Base-by-base conservation (phyloP, 2,888 invertebrate species). In the Ferdinandea cuprea region DNA sequence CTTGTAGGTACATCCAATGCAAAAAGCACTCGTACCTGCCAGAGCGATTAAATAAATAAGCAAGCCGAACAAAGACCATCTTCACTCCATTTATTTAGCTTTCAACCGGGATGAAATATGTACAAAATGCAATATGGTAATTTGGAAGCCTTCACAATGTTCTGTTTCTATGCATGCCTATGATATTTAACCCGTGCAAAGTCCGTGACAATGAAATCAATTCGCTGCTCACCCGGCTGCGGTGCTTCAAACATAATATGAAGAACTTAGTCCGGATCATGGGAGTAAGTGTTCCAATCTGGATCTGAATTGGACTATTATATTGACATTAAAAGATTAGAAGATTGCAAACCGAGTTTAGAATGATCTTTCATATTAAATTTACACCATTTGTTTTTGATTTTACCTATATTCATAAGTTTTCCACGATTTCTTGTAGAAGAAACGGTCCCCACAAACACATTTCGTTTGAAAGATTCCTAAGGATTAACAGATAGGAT, bases 211-310 rank as follows among this genome's bases (percentile, higher is more conserved):
- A 95, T 88, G 95, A 96, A 88, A 96, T 96, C 86, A 95, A 95
- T 1, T 94, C 95, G 11, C 93, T 99, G 85, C 94, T 96, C 77
- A 98, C 97, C 79, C 96, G 98, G 90, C 92, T 99, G 88, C 93
- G 99, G 84, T 98, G 98, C 91, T 99, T 99, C 92, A 99, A 99
- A 92, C 99, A 99, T 91, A 99, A 99, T 92, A 99, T 99, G 99
- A 98, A 98, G 92, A 99, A 99, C 89, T 94, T 98, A 56, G 98
- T 98, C 5, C 98, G 98, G 98, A 95, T 95, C 5, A 97, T 97
- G 89, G 97, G 97, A 0, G 93, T 96, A 25, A 97, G 96, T 78
- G 97, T 99, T 99, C 91, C 98, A 99, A 91, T 98, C 98, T 48
- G 98, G 98, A 3, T 99, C 99, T 4, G 99, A 99, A 94, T 96